These are phyloP conservation scores for Porites divaricata DNA, from an alignment of 92 coral and sea anemone genomes.

Conservation along the genomic window DNA sequence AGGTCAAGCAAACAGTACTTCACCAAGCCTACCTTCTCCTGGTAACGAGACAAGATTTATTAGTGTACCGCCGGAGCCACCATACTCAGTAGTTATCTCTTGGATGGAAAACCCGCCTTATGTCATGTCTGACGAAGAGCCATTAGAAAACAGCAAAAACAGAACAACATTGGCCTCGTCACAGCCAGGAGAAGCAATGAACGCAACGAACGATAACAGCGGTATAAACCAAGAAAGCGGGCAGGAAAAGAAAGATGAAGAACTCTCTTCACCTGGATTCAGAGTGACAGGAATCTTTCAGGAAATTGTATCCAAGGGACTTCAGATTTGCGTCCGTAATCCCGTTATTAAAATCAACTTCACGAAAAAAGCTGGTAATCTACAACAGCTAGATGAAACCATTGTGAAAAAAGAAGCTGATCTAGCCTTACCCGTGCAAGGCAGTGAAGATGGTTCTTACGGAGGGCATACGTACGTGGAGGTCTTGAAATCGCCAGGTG, in stretches of 20 bases:
- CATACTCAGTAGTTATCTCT: background rate
- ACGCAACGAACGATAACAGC: background rate
- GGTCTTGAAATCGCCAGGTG: constrained; percentile 43
- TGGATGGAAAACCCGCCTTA: constrained; percentile 28
- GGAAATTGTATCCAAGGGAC: constrained; percentile 20
- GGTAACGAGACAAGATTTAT: too few species aligned
- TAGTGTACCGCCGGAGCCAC: too few species aligned
- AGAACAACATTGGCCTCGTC: background rate
- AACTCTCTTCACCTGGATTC: background rate
- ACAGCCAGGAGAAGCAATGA: background rate
- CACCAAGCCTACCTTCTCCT: background rate
- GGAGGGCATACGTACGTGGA: constrained; percentile 29
- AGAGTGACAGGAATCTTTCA: constrained; percentile 21
- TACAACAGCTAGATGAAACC: constrained; percentile 4
- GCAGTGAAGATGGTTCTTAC: constrained; percentile 18
- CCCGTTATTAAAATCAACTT: background rate
- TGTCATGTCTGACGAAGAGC: background rate
- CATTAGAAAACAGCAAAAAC: background rate
- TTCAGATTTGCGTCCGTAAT: background rate
- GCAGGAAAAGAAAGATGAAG: background rate
- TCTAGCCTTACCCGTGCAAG: constrained; percentile 24
- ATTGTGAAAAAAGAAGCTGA: background rate
- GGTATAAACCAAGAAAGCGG: background rate
- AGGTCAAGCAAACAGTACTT: background rate
- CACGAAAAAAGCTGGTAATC: background rate